A percentile compares a stretch with the other conserved stretches of the same genome.
These are phyloP conservation scores for Platysternon megacephalum DNA, from an alignment of 2,113 vertebrate species.

Conservation along the genomic window DNA sequence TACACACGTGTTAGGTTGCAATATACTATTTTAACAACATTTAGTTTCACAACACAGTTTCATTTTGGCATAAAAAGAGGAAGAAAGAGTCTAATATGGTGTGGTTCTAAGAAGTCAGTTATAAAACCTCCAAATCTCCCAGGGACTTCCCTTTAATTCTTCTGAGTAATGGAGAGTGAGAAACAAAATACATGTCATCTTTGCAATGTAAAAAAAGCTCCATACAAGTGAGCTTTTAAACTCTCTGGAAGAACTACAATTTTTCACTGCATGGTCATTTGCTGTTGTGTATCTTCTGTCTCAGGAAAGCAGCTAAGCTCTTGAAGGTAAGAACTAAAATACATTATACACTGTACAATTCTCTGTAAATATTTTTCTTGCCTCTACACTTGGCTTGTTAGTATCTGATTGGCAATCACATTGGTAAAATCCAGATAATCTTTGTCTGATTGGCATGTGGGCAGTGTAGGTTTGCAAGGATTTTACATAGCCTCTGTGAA, in stretches of 20 bases:
- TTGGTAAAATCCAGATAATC: not conserved
- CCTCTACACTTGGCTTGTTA: not conserved
- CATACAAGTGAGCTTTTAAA: slow-evolving; percentile 18
- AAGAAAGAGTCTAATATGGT: slow-evolving; percentile 69
- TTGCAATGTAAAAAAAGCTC: slow-evolving; percentile 58
- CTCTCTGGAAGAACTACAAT: slow-evolving; percentile 11
- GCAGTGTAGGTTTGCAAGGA: not conserved
- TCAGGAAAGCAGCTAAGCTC: not conserved
- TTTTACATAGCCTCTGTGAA: not conserved
- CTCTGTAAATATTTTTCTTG: not conserved
- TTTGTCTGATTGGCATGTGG: not conserved
- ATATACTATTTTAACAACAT: slow-evolving; percentile 65
- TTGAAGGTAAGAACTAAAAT: slow-evolving; percentile 75
- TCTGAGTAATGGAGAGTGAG: slow-evolving; percentile 47
- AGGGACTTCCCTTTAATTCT: slow-evolving; percentile 76
- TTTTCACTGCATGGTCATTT: slow-evolving; percentile 31
- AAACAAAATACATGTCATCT: slow-evolving; percentile 54
- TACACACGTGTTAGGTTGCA: slow-evolving; percentile 35
- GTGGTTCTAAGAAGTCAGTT: slow-evolving; percentile 67
- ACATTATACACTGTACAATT: not conserved
- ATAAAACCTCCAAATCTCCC: slow-evolving; percentile 53
- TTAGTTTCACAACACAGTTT: slow-evolving; percentile 77
- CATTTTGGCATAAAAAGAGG: slow-evolving; percentile 77
- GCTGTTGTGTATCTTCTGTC: not conserved
- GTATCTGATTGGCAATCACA: not conserved